Evolutionary conservation across 2,888 invertebrate genomes (phyloP).

Genomic region (Hydrotaea diabolus): DNA sequence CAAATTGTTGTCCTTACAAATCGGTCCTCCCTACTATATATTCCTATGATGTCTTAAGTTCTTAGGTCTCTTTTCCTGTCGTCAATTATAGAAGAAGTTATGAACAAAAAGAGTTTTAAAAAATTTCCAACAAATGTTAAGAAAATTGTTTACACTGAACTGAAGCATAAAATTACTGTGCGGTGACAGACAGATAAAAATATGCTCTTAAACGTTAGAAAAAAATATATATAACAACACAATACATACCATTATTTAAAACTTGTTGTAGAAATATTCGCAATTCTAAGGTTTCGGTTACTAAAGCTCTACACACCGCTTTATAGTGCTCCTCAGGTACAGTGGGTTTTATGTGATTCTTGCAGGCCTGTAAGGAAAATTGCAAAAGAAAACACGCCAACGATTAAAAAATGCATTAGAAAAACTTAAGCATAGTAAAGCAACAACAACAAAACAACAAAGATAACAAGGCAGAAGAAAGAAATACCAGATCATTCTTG

Average conservation of each 20-base stretch:
- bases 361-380: constrained; percentile 81
- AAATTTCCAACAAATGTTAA: neutral
- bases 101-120: neutral
- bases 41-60: too few species aligned
- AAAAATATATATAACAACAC: neutral
- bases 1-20: too few species aligned
- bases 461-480: too few species aligned
- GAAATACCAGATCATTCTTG: constrained; percentile 61
- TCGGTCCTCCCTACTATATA: too few species aligned
- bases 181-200: neutral
- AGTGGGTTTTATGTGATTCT: constrained; percentile 81
- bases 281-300: constrained; percentile 94
- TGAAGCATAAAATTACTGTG: constrained; percentile 14
- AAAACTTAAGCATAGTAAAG: neutral
- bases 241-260: constrained; percentile 81
- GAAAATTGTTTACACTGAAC: constrained; percentile 12
- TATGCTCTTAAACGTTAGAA: neutral
- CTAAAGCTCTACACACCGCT: constrained; percentile 95
- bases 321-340: constrained; percentile 85
- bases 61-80: too few species aligned
- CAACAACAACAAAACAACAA: neutral
- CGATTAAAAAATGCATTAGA: constrained; percentile 18
- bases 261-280: constrained; percentile 94
- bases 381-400: neutral
- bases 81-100: too few species aligned